phyloP scores from a whole-genome alignment of 1,140 invertebrate species.

The Rhagoletis pomonella region DNA sequence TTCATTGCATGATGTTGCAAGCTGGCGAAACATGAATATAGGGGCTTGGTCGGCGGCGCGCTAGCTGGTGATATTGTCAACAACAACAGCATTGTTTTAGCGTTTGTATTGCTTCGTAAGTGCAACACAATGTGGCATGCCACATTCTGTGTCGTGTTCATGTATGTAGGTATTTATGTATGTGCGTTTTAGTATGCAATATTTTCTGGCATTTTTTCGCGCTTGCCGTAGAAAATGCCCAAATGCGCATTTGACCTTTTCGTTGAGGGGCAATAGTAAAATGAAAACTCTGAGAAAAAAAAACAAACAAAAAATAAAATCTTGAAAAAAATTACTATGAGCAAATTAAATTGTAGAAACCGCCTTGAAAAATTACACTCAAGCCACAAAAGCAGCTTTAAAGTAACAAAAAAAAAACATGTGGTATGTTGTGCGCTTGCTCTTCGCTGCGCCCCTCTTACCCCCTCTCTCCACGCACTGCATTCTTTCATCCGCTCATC shows the following conservation, averaged over 20 bases:
- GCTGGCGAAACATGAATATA: conserved; percentile 48
- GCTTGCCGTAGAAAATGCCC: neutral
- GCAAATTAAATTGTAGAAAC: neutral
- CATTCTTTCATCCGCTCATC: no score
- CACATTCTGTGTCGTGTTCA: neutral
- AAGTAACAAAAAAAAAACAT: neutral
- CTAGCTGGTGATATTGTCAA: conserved; percentile 46
- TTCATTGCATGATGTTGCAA: neutral
- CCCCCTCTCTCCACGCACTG: neutral
- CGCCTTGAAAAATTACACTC: no score
- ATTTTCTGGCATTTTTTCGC: neutral
- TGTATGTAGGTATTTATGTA: neutral
- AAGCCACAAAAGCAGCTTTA: neutral
- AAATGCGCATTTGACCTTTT: conserved; percentile 49
- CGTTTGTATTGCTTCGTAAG: neutral
- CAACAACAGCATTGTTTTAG: neutral
- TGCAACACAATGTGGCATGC: conserved; percentile 37
- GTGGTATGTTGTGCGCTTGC: no score
- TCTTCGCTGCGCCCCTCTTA: neutral
- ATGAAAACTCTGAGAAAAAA: neutral
- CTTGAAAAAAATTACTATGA: neutral
- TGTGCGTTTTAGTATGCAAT: neutral
- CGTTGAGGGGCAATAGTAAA: neutral
- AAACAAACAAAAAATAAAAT: neutral
- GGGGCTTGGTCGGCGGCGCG: conserved; percentile 45